Percentiles rank a stretch among this genome's conserved stretches.
Conservation (phyloP, 1,140 invertebrate genomes). For the Semibalanus balanoides region DNA sequence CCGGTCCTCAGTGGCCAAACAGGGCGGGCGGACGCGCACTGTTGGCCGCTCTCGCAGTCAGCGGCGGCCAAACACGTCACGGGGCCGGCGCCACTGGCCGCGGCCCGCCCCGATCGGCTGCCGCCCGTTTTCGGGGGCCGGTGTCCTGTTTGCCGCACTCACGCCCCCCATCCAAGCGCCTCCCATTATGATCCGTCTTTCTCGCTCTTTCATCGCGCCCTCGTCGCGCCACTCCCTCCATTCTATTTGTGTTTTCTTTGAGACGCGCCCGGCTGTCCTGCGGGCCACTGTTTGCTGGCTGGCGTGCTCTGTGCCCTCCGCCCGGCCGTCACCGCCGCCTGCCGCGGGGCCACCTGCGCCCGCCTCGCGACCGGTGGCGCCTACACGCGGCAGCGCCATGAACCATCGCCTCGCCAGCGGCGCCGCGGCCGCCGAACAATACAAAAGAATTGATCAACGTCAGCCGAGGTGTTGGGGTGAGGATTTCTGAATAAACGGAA, state of each 20-base stretch:
- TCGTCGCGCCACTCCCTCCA: background rate
- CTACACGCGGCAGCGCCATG: too few relatives aligned
- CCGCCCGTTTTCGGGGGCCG: too few relatives aligned
- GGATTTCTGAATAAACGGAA: background rate
- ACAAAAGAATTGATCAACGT: background rate
- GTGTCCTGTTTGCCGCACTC: background rate
- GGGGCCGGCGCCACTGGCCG: too few relatives aligned
- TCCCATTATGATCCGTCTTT: background rate
- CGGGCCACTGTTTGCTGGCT: background rate
- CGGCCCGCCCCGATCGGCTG: too few relatives aligned
- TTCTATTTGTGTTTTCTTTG: constrained; percentile 2
- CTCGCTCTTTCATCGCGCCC: background rate
- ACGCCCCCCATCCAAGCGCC: background rate
- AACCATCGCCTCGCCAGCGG: background rate
- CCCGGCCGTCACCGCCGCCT: too few relatives aligned
- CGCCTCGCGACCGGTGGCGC: background rate
- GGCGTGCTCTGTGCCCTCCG: background rate
- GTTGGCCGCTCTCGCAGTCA: too few relatives aligned
- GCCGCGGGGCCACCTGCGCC: background rate
- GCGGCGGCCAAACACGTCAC: too few relatives aligned
- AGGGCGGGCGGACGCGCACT: background rate
- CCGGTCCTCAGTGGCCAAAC: background rate
- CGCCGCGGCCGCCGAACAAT: background rate
- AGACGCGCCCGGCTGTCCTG: background rate
- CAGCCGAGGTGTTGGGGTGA: background rate